These are phyloP conservation scores for Orthosia cruda DNA, from an alignment of 2,888 invertebrate genomes.

Conservation along the genomic window DNA sequence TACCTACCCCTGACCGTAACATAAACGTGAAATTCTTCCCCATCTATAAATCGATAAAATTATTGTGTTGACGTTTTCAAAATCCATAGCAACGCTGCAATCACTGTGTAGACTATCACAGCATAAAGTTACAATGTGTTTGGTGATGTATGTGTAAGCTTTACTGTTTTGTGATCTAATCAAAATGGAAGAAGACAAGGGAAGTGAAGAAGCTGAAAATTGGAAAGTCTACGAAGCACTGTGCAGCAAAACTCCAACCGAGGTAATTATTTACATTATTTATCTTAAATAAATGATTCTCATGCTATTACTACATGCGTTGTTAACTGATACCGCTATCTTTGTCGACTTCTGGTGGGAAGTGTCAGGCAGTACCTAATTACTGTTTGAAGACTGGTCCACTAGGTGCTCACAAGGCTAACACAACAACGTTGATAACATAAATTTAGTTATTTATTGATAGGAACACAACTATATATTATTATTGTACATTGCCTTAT, in stretches of 20 bases:
- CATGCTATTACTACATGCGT: background rate
- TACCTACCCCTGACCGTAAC: conserved; percentile 1
- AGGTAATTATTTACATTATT: conserved; percentile 81
- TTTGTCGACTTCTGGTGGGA: background rate
- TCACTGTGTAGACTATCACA: conserved; percentile 12
- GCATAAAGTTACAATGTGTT: conserved; percentile 16
- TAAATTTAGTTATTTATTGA: too few species aligned
- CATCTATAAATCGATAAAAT: conserved; percentile 69
- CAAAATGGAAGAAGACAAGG: conserved; percentile 85
- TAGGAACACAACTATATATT: too few species aligned
- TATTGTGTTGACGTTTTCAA: conserved; percentile 70
- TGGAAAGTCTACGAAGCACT: conserved; percentile 95
- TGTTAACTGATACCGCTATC: background rate
- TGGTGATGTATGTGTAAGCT: conserved; percentile 18
- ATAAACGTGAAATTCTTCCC: background rate
- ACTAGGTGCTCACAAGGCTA: too few species aligned
- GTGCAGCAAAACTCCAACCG: conserved; percentile 91
- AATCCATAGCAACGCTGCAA: conserved; percentile 73
- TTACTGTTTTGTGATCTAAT: conserved; percentile 5
- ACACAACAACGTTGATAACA: too few species aligned
- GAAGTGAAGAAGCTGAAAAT: conserved; percentile 92
- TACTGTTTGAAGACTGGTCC: too few species aligned
- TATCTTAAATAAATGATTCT: background rate
- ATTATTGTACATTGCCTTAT: too few species aligned
- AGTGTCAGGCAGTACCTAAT: too few species aligned